Conservation (phyloP, 1,140 invertebrate genomes). For the Drosophila sturtevanti region DNA sequence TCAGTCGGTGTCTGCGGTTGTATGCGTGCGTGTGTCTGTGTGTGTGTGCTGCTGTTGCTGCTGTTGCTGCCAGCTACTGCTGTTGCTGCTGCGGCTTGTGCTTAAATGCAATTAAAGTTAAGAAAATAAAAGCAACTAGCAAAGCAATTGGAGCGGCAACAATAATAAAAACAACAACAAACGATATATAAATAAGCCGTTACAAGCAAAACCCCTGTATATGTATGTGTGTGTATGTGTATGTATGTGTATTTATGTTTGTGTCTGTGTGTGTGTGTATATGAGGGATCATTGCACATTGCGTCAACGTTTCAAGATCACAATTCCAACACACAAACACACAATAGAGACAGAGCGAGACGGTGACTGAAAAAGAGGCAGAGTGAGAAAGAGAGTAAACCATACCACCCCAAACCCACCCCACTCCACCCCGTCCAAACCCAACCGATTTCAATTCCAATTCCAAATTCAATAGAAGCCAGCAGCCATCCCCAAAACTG, state of each 20-base stretch:
- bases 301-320: conserved; percentile 80
- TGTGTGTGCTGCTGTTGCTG: no score
- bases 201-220: background rate
- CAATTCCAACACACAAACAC: conserved; percentile 39
- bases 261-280: conserved; percentile 44
- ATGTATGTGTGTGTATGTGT: conserved; percentile 42
- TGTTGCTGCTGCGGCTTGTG: conserved; percentile 51
- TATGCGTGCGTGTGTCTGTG: conserved; percentile 2
- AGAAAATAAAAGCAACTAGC: conserved; percentile 55
- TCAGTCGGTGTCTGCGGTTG: conserved; percentile 7
- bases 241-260: conserved; percentile 20
- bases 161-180: conserved; percentile 27
- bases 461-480: conserved; percentile 14
- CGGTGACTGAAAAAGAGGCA: background rate
- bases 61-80: no score
- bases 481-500: conserved; percentile 24
- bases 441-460: conserved; percentile 19
- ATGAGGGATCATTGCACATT: conserved; percentile 77
- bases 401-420: background rate
- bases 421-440: conserved; percentile 13
- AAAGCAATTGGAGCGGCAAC: conserved; percentile 55
- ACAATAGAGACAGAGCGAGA: background rate
- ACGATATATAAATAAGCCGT: conserved; percentile 20
- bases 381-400: conserved; percentile 17
- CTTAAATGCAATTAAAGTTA: conserved; percentile 77